phyloP scores from a whole-genome alignment of 2,113 vertebrate species.

The Nematolebias whitei region DNA sequence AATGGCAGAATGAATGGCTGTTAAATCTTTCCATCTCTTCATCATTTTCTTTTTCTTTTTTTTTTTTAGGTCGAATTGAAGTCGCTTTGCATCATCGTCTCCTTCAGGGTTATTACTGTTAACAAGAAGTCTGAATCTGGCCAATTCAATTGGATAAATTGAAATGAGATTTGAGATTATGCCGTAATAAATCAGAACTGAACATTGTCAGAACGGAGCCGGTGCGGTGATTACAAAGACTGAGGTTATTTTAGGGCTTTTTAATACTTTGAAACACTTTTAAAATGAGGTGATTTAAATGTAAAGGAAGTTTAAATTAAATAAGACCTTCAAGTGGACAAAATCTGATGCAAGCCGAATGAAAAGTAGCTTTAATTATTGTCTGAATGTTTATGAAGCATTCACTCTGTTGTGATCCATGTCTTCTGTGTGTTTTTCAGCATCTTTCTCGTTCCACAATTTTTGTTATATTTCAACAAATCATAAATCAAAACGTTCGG shows the following conservation, averaged over 20 bases:
- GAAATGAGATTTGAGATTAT: conserved; percentile 34
- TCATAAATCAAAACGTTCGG: too few species aligned
- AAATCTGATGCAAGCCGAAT: conserved; percentile 5
- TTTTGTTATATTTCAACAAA: too few species aligned
- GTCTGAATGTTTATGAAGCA: too few species aligned
- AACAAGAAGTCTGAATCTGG: conserved; percentile 39
- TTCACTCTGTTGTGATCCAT: too few species aligned
- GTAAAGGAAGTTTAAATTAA: conserved; percentile 2
- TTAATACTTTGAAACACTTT: not conserved
- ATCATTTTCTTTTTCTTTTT: not conserved
- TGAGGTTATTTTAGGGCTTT: not conserved
- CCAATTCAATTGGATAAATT: conserved; percentile 31
- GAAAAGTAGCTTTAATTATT: conserved; percentile 48
- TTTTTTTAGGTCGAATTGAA: conserved; percentile 20
- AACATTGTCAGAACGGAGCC: not conserved
- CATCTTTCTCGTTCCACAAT: too few species aligned
- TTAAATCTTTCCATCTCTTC: conserved; percentile 56
- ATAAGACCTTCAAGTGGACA: not conserved
- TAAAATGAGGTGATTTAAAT: not conserved
- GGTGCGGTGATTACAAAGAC: not conserved
- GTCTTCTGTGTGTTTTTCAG: too few species aligned
- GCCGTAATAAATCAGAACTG: conserved; percentile 6
- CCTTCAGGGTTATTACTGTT: conserved; percentile 51
- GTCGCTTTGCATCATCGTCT: conserved; percentile 52
- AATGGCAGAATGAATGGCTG: conserved; percentile 58